Conservation (phyloP, 2,888 invertebrate genomes). For the Eledona agricola region DNA sequence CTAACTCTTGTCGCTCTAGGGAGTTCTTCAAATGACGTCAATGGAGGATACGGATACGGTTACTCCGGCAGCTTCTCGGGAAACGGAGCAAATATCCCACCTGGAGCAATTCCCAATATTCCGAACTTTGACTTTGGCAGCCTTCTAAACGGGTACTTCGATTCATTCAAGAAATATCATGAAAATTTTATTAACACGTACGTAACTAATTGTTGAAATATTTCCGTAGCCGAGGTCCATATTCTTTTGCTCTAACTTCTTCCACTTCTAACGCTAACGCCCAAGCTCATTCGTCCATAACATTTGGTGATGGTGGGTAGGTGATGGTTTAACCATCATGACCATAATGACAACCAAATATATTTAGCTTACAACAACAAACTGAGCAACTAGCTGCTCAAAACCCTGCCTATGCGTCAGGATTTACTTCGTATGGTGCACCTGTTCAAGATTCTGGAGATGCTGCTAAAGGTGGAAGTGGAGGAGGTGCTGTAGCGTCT, state of each 20-base stretch:
- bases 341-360: constrained; percentile 3
- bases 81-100: constrained; percentile 9
- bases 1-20: constrained; percentile 15
- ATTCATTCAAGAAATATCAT: constrained; percentile 51
- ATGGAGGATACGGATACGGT: constrained; percentile 44
- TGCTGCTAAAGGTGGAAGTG: constrained; percentile 24
- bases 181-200: constrained; percentile 53
- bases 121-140: constrained; percentile 47
- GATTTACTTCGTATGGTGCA: constrained; percentile 30
- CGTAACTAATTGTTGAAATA: constrained; percentile 35
- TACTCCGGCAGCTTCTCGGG: constrained; percentile 50
- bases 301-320: constrained; percentile 36
- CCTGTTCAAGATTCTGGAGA: no score
- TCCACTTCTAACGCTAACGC: constrained; percentile 46
- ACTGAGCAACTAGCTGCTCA: constrained; percentile 8
- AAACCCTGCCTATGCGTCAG: constrained; percentile 1
- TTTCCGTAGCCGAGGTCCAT: constrained; percentile 44
- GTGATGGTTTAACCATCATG: constrained; percentile 38
- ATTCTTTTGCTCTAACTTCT: constrained; percentile 50
- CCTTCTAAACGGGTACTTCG: constrained; percentile 46
- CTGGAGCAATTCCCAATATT: constrained; percentile 9
- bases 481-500: constrained; percentile 64
- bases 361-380: constrained; percentile 25
- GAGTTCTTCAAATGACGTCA: constrained; percentile 38
- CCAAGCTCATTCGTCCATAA: constrained; percentile 51